Base-by-base conservation (phyloP, 92 coral and sea anemone species). In the Phenganax stokvisi region DNA sequence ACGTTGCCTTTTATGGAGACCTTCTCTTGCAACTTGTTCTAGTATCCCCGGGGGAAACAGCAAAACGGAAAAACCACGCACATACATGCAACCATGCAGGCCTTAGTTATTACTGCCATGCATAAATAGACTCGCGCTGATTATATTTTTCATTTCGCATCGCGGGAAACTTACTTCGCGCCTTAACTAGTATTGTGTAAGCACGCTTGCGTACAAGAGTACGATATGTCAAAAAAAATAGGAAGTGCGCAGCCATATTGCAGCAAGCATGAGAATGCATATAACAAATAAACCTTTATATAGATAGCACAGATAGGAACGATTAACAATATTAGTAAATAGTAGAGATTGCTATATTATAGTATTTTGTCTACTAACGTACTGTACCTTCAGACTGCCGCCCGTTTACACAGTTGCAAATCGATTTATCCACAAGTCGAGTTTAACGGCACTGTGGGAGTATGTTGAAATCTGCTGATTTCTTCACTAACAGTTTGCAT, bases 1-100 rank as follows among this genome's bases (percentile, higher is more conserved):
- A 37, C 15, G 28, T 56, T 56, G 31, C 80, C 80, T 76, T 76
- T 76, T 76, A 76, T 56, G 80, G 80, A 56, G 29, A 57, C 57
- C 29, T 52, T 51, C 68, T 20, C 10, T 57, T 54, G 20, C 27
- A 47, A 56, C 28, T 72, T 20, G 12, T 72, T 51, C 17, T 17
- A 51, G 76, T 25, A 66, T 61, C 72, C 72, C 72, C 72, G 31
- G 10, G 72, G 6, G 72, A 66, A 51, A 27, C 10, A 66, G 31
- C 31, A 25, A 29, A 27, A 27, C 31, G 47, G 47, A 37, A 37
- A 37, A 37, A 5, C 47, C 47, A 20, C 25, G 25, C 5, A 5
- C 47, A 37, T 5, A 37, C 47, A 37, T 5, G 47, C 47, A 37
- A 37, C 47, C 47, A 37, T 2, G 47, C 47, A 37, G 47, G 47